Conservation (phyloP, 2,888 invertebrate genomes). For the Capitulum mitella region DNA sequence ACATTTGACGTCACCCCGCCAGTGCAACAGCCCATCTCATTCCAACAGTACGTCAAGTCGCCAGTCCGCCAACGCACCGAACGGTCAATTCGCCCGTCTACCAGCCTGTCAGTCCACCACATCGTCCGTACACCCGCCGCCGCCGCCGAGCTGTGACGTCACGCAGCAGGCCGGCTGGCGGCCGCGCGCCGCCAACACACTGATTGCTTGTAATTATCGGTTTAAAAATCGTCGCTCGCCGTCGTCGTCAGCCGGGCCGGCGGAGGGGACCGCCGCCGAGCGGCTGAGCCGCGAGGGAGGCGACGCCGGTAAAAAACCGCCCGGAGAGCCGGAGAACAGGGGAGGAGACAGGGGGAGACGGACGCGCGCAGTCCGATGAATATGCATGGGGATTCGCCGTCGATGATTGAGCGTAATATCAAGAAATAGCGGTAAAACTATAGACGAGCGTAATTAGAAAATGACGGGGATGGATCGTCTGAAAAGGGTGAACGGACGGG, state of each 20-base stretch:
- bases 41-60: no score
- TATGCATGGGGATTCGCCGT: slow-evolving; percentile 10
- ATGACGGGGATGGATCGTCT: neutral
- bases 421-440: slow-evolving; percentile 17
- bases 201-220: slow-evolving; percentile 25
- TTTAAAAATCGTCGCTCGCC: slow-evolving; percentile 18
- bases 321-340: neutral
- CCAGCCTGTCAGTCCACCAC: no score
- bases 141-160: neutral
- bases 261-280: neutral
- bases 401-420: slow-evolving; percentile 20
- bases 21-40: no score
- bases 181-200: neutral
- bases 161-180: neutral
- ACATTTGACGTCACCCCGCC: no score
- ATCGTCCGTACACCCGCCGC: neutral
- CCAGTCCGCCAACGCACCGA: no score
- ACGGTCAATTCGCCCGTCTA: no score
- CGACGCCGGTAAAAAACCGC: neutral
- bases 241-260: neutral
- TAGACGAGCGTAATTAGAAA: neutral
- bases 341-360: neutral
- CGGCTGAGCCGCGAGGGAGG: neutral
- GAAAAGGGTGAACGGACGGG: neutral
- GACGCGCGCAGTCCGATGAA: neutral